phyloP scores from a whole-genome alignment of 2,113 vertebrate species.

The Argyrosomus japonicus region DNA sequence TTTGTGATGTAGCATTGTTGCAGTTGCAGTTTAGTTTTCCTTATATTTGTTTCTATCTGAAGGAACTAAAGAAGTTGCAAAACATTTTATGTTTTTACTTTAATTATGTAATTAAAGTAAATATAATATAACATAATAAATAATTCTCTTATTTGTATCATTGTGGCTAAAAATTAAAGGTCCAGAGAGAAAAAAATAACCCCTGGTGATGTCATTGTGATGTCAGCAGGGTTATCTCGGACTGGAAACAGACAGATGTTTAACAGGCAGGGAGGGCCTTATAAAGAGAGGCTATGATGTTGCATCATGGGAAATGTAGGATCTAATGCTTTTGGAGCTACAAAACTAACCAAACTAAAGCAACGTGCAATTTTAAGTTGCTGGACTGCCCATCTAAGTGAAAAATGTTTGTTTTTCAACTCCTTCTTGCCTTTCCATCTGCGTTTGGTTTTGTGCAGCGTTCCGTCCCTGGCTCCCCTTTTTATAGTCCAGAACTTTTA shows the following conservation, averaged over 20 bases:
- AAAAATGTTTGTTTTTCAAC: background rate
- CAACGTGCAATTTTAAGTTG: background rate
- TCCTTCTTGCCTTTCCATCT: slow-evolving; percentile 9
- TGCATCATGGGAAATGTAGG: slow-evolving; percentile 16
- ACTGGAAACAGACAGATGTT: background rate
- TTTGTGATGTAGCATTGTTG: background rate
- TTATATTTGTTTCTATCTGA: background rate
- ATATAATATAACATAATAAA: too few species aligned
- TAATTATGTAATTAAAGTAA: too few species aligned
- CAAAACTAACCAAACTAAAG: background rate
- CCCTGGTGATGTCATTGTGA: background rate
- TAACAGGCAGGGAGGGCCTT: background rate
- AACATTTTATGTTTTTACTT: background rate
- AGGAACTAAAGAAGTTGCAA: background rate
- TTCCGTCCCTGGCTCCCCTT: slow-evolving; percentile 8
- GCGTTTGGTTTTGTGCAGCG: slow-evolving; percentile 14
- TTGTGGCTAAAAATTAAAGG: too few species aligned
- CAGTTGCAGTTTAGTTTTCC: background rate
- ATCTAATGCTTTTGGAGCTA: background rate
- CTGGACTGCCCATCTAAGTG: background rate
- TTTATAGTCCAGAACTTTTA: slow-evolving; percentile 40
- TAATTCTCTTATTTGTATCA: too few species aligned
- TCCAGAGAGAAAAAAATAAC: background rate
- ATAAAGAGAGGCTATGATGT: background rate
- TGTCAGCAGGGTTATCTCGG: background rate